These are phyloP conservation scores for Cettia cetti DNA, from an alignment of 2,113 vertebrate genomes.

Conservation along the genomic window DNA sequence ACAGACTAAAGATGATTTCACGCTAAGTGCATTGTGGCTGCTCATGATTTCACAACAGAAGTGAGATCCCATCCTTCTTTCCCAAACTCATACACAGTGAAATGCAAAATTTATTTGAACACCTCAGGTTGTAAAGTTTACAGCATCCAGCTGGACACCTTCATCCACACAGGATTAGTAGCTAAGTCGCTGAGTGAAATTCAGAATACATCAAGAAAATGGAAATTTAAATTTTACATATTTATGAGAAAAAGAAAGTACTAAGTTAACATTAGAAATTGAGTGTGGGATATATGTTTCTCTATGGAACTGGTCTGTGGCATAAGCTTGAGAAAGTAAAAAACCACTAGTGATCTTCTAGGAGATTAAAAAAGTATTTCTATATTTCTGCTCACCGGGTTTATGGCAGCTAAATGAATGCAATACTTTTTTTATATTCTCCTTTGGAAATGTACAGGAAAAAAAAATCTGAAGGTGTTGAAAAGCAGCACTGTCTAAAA, in stretches of 20 bases:
- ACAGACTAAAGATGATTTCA: background rate
- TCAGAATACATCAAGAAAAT: background rate
- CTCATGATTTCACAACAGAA: background rate
- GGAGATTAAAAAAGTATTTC: background rate
- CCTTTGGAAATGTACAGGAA: background rate
- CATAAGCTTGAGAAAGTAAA: background rate
- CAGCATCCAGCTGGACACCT: background rate
- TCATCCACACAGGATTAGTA: background rate
- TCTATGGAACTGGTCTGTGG: background rate
- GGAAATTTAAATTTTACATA: background rate
- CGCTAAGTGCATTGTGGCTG: accelerated
- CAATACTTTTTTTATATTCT: background rate
- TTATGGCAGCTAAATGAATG: background rate
- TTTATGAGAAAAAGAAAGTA: background rate
- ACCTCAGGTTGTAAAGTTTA: background rate
- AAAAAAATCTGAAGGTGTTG: background rate
- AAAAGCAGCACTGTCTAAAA: background rate
- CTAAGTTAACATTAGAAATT: background rate
- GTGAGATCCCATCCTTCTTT: background rate
- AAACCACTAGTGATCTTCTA: background rate
- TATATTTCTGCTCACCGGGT: background rate
- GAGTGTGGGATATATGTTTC: background rate
- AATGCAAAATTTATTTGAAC: background rate
- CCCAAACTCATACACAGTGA: background rate
- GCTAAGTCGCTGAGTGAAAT: background rate